Conservation (phyloP, 1,140 invertebrate genomes). For the Prorops nasuta region DNA sequence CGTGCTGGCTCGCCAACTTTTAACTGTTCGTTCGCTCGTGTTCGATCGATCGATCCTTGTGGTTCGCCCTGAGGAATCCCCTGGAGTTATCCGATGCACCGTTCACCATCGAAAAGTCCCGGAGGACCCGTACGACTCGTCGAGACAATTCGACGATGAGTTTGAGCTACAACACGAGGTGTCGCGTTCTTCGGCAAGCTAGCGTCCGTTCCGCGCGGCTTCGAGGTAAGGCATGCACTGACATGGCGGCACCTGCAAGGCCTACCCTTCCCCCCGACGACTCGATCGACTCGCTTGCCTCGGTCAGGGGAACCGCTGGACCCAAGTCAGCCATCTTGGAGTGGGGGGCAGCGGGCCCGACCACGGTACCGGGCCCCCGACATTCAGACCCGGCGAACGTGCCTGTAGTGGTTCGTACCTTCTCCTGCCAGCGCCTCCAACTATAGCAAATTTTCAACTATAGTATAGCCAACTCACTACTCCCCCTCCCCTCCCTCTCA, state of each 20-base stretch:
- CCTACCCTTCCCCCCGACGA: constrained; percentile 46
- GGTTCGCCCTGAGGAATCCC: too few species aligned
- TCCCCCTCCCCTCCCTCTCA: not conserved
- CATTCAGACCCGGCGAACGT: constrained; percentile 32
- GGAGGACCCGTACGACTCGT: too few species aligned
- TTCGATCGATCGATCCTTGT: too few species aligned
- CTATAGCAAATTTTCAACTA: constrained; percentile 25
- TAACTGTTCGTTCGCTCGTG: too few species aligned
- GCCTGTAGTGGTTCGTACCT: too few species aligned
- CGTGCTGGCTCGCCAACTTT: too few species aligned
- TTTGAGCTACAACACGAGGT: too few species aligned
- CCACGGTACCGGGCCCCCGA: constrained; percentile 19
- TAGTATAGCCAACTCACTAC: constrained; percentile 31
- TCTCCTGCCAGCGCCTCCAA: constrained; percentile 21
- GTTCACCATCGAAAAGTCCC: too few species aligned
- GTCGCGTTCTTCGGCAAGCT: constrained; percentile 32
- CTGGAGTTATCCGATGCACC: too few species aligned
- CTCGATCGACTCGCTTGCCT: constrained; percentile 32
- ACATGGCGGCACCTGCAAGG: constrained; percentile 57
- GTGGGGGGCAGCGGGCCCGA: constrained; percentile 42
- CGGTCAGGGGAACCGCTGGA: constrained; percentile 40
- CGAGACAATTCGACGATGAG: too few species aligned
- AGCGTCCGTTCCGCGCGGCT: constrained; percentile 47
- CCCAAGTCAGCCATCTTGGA: constrained; percentile 52
- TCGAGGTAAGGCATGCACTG: constrained; percentile 55